phyloP scores from a whole-genome alignment of 2,113 vertebrate species.

The Pongo abelii region DNA sequence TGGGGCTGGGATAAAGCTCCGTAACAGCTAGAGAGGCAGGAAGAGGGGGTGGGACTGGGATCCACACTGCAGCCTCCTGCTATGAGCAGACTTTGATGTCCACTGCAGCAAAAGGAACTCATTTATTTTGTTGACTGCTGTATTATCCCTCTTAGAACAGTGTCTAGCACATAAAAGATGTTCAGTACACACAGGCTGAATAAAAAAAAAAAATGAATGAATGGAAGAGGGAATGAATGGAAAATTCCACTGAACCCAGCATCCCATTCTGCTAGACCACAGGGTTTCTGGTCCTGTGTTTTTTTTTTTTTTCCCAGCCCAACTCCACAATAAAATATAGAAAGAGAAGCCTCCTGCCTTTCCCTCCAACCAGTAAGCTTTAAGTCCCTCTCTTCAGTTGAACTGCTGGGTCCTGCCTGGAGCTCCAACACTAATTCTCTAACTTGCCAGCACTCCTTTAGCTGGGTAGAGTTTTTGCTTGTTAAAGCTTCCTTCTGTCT shows the following conservation, averaged over 20 bases:
- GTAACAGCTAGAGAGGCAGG: not conserved
- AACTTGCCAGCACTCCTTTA: too few relatives aligned
- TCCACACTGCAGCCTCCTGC: accelerated
- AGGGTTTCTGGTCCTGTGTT: not conserved
- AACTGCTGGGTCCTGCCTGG: not conserved
- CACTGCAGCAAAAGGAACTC: not conserved
- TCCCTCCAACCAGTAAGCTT: too few relatives aligned
- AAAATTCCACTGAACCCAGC: not conserved
- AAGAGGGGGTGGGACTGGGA: too few relatives aligned
- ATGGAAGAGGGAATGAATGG: not conserved
- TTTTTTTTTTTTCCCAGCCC: not conserved
- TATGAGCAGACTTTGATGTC: not conserved
- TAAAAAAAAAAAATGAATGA: too few relatives aligned
- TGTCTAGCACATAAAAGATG: not conserved
- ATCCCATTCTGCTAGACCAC: not conserved
- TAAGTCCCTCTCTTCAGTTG: not conserved
- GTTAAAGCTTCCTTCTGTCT: not conserved
- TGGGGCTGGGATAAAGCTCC: not conserved
- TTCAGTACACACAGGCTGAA: too few relatives aligned
- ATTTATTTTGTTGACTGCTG: accelerated
- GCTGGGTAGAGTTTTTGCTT: not conserved
- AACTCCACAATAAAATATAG: not conserved
- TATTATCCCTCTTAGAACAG: too few relatives aligned
- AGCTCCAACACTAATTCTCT: not conserved
- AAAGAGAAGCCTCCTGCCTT: not conserved